Conservation (phyloP, 2,113 vertebrate species). For the Myotis yumanensis region DNA sequence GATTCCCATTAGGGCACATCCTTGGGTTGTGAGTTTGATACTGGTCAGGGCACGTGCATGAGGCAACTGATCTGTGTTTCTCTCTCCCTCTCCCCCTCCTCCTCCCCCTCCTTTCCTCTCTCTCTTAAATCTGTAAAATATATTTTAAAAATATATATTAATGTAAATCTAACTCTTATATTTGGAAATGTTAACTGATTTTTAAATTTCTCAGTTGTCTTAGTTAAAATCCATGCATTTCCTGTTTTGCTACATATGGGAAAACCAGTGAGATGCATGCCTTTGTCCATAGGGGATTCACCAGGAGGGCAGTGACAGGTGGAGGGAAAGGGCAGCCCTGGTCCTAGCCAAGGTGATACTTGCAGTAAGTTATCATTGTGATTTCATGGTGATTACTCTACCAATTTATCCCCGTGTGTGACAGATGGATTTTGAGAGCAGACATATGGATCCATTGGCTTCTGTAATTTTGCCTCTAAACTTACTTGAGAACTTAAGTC, state of each 20-base stretch:
- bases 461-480: constrained; percentile 90
- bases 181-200: not conserved
- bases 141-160: not conserved
- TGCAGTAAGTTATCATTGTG: not conserved
- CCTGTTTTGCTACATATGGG: not conserved
- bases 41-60: not conserved
- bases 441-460: constrained; percentile 84
- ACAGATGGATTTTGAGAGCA: constrained; percentile 91
- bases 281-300: not conserved
- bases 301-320: not conserved
- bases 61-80: not conserved
- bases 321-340: not conserved
- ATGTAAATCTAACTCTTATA: not conserved
- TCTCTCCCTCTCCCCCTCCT: not conserved
- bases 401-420: constrained; percentile 37
- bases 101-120: not conserved
- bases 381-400: not conserved
- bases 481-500: constrained; percentile 86
- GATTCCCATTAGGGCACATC: not conserved
- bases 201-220: not conserved
- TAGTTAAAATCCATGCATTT: constrained; percentile 8
- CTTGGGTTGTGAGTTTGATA: not conserved
- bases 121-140: not conserved
- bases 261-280: not conserved
- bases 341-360: not conserved